A percentile compares a stretch with the other conserved stretches of the same genome.
Conservation (phyloP, 35 echinoderm and acorn worm genomes). For the Chiridota heheva region DNA sequence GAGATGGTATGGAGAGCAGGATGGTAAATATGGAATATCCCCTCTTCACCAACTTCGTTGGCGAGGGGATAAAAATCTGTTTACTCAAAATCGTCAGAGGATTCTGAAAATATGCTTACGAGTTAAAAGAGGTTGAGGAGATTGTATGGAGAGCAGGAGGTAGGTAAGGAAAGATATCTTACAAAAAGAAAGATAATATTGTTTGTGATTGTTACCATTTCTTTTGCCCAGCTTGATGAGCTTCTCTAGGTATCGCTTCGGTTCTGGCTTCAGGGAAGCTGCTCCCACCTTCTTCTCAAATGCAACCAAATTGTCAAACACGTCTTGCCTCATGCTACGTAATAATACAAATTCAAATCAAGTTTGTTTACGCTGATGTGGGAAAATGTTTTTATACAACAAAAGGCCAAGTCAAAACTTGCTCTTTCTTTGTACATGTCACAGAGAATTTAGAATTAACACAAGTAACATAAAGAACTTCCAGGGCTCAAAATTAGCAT, state of each 20-base stretch:
- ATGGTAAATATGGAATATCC: no score
- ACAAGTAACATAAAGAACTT: background rate
- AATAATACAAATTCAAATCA: background rate
- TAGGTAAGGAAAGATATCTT: no score
- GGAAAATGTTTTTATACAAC: background rate
- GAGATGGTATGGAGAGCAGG: no score
- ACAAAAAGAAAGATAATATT: no score
- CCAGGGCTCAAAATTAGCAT: no score
- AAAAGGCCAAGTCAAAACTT: background rate
- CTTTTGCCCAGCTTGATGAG: conserved; percentile 74
- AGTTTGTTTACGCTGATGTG: background rate
- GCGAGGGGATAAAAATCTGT: no score
- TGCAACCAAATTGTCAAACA: conserved; percentile 90
- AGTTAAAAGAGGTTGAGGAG: no score
- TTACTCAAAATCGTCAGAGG: no score
- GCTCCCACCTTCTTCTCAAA: conserved; percentile 51
- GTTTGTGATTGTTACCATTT: conserved; percentile 97
- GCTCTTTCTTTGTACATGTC: background rate
- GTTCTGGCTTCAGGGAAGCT: conserved; percentile 50
- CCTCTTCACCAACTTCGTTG: no score
- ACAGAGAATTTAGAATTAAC: background rate
- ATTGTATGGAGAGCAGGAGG: no score
- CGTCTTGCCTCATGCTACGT: conserved; percentile 87
- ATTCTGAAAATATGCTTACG: no score
- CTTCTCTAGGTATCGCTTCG: conserved; percentile 82